Base-by-base conservation (phyloP, 2,797 vertebrate genomes). In the Macrochelys suwanniensis region DNA sequence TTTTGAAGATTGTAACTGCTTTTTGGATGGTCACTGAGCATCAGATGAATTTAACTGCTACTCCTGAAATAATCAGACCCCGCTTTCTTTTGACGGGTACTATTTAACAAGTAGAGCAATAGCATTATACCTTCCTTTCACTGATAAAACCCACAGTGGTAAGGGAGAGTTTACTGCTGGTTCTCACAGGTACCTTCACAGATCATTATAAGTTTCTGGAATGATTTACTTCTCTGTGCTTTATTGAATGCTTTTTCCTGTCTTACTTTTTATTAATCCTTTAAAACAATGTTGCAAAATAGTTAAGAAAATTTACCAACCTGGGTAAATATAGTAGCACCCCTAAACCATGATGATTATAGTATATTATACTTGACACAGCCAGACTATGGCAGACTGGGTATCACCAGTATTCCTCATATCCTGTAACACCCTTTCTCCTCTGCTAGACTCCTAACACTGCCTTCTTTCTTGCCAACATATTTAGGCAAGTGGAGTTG, bases 21-120 rank as follows among this genome's bases (percentile, higher is more conserved):
- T 96, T 97, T 88, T 93, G 78, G 89, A 95, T 95, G 96, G 95
- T 97, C 89, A 50, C 88, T 95, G 94, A 97, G 82, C 97, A 95
- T 92, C 91, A 97, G 97, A 97, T 97, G 93, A 93, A 97, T 97
- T 97, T 97, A 91, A 42, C 93, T 96, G 95, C 96, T 96, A 2
- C 59, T 47, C 84, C 88, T 86, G 81, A 88, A 92, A 92, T 95
- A 96, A 96, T 97, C 92, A 94, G 94, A 59, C 80, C 37, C 87
- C 88, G 79, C 56, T 94, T 95, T 94, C 95, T 97, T 97, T 89
- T 97, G 97, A 95, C 92, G 97, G 93, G 87, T 88, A 50, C 89
- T 96, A 93, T 97, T 97, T 97, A 97, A 85, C 95, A 97, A 88
- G 0, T 13, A 96, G 96, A 98, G 50, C 81, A 89, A 97, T 95